Conservation (phyloP, 2,888 invertebrate genomes). For the Dimorphilus gyrociliatus region DNA sequence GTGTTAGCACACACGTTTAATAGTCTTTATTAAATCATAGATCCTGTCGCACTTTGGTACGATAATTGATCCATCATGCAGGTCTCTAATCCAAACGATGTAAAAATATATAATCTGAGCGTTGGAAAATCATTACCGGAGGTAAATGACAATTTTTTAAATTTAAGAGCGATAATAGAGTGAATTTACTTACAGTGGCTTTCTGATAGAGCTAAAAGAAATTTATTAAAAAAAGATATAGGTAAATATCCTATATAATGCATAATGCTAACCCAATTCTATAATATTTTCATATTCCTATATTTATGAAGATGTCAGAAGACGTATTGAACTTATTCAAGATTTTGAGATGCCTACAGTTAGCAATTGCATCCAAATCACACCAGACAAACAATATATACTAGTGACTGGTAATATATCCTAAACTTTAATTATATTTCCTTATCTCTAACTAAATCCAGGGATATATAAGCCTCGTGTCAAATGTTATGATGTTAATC, state of each 20-base stretch:
- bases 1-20: too few relatives aligned
- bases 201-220: conserved; percentile 42
- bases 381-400: conserved; percentile 79
- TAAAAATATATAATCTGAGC: conserved; percentile 93
- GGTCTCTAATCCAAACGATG: conserved; percentile 77
- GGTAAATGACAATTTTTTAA: conserved; percentile 46
- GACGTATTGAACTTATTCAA: conserved; percentile 86
- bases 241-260: conserved; percentile 37
- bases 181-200: conserved; percentile 36
- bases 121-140: conserved; percentile 91
- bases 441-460: conserved; percentile 8
- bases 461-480: conserved; percentile 79
- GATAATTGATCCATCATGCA: conserved; percentile 61
- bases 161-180: background rate
- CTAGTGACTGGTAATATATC: conserved; percentile 56
- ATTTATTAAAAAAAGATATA: conserved; percentile 67
- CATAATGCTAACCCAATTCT: background rate
- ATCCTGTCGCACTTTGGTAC: too few relatives aligned
- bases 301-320: conserved; percentile 54
- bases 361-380: conserved; percentile 63
- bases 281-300: conserved; percentile 1
- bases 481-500: conserved; percentile 86
- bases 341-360: conserved; percentile 98
- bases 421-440: conserved; percentile 1
- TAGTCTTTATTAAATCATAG: too few relatives aligned